A percentile compares a stretch with the other conserved stretches of the same genome.
These are phyloP conservation scores for Conomelus anceps DNA, from an alignment of 2,888 invertebrate species.

Conservation along the genomic window DNA sequence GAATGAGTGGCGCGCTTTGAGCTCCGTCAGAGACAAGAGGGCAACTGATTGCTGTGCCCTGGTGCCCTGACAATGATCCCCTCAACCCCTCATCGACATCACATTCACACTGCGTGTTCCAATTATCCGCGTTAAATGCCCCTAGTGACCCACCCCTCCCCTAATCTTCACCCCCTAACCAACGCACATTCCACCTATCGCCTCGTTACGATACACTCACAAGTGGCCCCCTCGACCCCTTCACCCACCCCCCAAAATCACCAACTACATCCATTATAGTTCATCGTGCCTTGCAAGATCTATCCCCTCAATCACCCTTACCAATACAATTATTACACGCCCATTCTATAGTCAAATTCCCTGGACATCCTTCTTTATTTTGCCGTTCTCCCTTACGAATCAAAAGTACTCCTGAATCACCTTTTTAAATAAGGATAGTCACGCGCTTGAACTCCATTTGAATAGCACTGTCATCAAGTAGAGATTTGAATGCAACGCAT, in stretches of 20 bases:
- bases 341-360: not conserved
- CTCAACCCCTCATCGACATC: not conserved
- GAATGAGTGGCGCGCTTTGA: not conserved
- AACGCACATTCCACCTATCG: not conserved
- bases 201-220: not conserved
- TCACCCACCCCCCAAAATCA: not conserved
- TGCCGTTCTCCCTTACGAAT: no score
- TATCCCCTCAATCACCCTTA: not conserved
- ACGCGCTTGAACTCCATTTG: no score
- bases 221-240: not conserved
- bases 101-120: not conserved
- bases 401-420: not conserved
- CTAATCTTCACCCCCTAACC: not conserved
- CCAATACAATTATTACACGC: not conserved
- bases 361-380: not conserved
- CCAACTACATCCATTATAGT: not conserved
- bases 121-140: not conserved
- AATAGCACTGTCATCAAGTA: no score
- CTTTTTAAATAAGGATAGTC: no score
- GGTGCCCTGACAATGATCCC: not conserved
- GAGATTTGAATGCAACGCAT: no score
- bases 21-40: not conserved
- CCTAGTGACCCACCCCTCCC: not conserved
- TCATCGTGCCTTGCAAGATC: not conserved
- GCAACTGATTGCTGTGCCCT: not conserved